These are phyloP conservation scores for Rhamphomyia laevipes DNA, from an alignment of 2,888 invertebrate species.

Conservation along the genomic window DNA sequence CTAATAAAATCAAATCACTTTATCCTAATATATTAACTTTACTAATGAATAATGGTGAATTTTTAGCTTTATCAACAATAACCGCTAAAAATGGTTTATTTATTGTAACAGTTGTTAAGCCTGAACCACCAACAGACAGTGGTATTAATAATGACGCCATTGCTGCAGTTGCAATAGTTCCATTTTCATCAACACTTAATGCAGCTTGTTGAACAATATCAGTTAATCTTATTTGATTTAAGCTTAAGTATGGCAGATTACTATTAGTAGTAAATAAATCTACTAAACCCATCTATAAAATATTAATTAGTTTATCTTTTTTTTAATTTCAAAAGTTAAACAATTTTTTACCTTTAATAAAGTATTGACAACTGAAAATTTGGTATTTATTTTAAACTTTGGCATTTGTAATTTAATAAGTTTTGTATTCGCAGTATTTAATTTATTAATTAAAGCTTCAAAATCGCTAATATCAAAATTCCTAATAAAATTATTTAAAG, in stretches of 20 bases:
- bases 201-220: constrained; percentile 41
- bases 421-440: neutral
- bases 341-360: constrained; percentile 16
- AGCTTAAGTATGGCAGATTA: constrained; percentile 29
- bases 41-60: constrained; percentile 40
- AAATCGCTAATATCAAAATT: constrained; percentile 31
- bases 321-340: neutral
- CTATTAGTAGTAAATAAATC: constrained; percentile 37
- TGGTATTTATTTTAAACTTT: constrained; percentile 17
- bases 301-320: no score
- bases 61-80: constrained; percentile 39
- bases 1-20: neutral
- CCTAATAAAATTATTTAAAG: constrained; percentile 27
- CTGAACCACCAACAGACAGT: constrained; percentile 24
- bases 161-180: constrained; percentile 41
- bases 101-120: constrained; percentile 1
- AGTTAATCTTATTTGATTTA: constrained; percentile 24
- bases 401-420: constrained; percentile 16
- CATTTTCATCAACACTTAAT: constrained; percentile 43
- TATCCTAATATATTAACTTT: neutral
- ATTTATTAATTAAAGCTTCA: constrained; percentile 15
- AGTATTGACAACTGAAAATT: constrained; percentile 13
- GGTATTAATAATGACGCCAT: constrained; percentile 40
- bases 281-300: constrained; percentile 39
- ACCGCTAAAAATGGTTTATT: constrained; percentile 42